phyloP scores from a whole-genome alignment of 2,797 vertebrate genomes.

The Amblyraja radiata region DNA sequence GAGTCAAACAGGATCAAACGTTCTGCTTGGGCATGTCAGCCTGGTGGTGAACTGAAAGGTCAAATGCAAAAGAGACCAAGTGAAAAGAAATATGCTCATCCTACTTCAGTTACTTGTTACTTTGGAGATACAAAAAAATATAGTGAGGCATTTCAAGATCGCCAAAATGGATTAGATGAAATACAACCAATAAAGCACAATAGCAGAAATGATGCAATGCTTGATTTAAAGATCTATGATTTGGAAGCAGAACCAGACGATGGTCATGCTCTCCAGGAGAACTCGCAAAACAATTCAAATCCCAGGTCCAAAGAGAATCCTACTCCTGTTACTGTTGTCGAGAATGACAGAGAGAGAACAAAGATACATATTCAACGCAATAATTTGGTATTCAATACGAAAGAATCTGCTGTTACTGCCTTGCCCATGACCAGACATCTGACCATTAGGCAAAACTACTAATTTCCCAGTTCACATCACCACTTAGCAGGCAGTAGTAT shows the following conservation, averaged over 20 bases:
- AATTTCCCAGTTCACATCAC: not conserved
- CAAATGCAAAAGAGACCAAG: not conserved
- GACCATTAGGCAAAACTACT: not conserved
- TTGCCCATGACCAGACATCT: not conserved
- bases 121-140: not conserved
- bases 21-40: not conserved
- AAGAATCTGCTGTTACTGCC: not conserved
- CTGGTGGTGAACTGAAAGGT: not conserved
- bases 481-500: not conserved
- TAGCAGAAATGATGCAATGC: not conserved
- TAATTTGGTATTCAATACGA: too few relatives aligned
- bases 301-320: not conserved
- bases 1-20: not conserved
- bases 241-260: not conserved
- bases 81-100: not conserved
- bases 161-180: not conserved
- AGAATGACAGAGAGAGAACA: not conserved
- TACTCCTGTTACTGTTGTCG: not conserved
- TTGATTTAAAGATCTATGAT: conserved; percentile 24
- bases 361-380: not conserved
- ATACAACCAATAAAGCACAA: conserved; percentile 9
- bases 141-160: not conserved
- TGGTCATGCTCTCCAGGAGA: not conserved
- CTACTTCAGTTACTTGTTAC: not conserved
- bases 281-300: not conserved